These are phyloP conservation scores for Ia io DNA, from an alignment of 2,113 vertebrate species.

Conservation along the genomic window DNA sequence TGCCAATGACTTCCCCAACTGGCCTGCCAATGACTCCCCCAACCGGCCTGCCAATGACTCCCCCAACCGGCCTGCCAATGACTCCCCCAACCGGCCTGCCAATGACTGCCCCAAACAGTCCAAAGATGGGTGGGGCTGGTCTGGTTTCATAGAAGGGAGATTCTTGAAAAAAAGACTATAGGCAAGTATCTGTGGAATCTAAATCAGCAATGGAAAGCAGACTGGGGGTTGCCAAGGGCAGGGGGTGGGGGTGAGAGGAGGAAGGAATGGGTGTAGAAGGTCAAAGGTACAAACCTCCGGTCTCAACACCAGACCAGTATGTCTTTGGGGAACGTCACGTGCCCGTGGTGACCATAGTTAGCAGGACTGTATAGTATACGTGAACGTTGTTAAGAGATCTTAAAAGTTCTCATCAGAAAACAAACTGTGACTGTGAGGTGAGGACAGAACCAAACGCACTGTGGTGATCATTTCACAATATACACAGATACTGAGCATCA, in stretches of 20 bases:
- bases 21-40: no score
- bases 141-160: not conserved
- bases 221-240: not conserved
- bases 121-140: not conserved
- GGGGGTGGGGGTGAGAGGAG: no score
- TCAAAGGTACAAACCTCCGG: not conserved
- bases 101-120: not conserved
- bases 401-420: not conserved
- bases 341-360: not conserved
- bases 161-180: not conserved
- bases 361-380: not conserved
- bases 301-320: no score
- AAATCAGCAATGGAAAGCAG: not conserved
- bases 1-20: no score
- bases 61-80: no score
- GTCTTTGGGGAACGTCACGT: no score
- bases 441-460: no score
- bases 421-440: not conserved
- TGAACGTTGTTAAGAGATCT: not conserved
- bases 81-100: no score
- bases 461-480: no score
- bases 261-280: not conserved
- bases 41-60: no score
- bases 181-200: no score
- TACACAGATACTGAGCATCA: fast-evolving